Conservation (phyloP, 1,140 invertebrate species). For the Drosophila triauraria region DNA sequence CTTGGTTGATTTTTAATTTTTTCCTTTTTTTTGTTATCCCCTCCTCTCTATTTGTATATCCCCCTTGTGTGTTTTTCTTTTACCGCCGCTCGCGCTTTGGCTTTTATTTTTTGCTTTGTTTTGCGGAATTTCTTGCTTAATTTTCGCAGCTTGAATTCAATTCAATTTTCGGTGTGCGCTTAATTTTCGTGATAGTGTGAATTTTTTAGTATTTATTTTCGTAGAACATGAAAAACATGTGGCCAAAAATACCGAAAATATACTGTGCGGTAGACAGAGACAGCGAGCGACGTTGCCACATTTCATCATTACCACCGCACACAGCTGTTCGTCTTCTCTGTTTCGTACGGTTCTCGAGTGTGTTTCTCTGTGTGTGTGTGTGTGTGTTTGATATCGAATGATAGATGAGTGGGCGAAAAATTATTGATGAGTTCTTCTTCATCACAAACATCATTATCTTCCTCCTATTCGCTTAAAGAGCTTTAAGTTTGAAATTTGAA, state of each 20-base stretch:
- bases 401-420: slow-evolving; percentile 51
- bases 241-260: slow-evolving; percentile 19
- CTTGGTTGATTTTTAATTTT: slow-evolving; percentile 64
- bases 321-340: slow-evolving; percentile 16
- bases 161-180: slow-evolving; percentile 59
- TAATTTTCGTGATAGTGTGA: slow-evolving; percentile 68
- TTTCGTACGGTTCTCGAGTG: slow-evolving; percentile 12
- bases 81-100: slow-evolving; percentile 2
- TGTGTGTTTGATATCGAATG: slow-evolving; percentile 30
- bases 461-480: slow-evolving; percentile 24
- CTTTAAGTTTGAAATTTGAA: slow-evolving; percentile 13
- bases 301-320: slow-evolving; percentile 12
- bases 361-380: slow-evolving; percentile 3
- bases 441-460: not conserved
- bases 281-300: slow-evolving; percentile 27
- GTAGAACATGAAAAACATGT: slow-evolving; percentile 30
- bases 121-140: slow-evolving; percentile 75
- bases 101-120: slow-evolving; percentile 48
- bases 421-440: slow-evolving; percentile 43
- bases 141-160: slow-evolving; percentile 75
- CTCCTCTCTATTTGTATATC: not conserved
- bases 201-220: slow-evolving; percentile 62
- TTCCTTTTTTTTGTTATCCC: slow-evolving; percentile 11
- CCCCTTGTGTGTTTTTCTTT: slow-evolving; percentile 18
- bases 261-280: slow-evolving; percentile 1